Evolutionary conservation across 2,797 vertebrate species (phyloP).

Genomic region (Ptychobarbus kaznakovi): DNA sequence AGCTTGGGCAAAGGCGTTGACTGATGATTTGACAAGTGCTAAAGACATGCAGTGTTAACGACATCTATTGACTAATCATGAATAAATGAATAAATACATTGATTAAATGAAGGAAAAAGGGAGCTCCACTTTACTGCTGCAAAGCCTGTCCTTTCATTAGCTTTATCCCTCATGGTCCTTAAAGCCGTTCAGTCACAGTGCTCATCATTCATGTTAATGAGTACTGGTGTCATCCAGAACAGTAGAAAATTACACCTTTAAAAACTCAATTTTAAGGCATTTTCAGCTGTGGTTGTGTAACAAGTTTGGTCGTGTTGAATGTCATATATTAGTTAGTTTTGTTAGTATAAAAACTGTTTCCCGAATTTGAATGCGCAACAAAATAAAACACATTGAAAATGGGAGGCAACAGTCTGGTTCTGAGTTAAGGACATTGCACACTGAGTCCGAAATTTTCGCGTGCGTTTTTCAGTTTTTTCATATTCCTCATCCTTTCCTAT

Average conservation of each 20-base stretch:
- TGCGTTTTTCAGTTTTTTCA: no score
- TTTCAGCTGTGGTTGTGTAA: neutral
- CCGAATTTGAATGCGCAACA: neutral
- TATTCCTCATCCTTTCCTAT: no score
- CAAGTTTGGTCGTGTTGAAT: neutral
- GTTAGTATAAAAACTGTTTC: neutral
- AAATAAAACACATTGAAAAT: neutral
- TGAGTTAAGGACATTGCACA: neutral
- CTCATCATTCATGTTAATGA: slow-evolving; percentile 19
- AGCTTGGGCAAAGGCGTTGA: neutral
- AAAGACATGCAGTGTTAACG: slow-evolving; percentile 5
- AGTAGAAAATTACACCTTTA: neutral
- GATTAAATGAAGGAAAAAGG: neutral
- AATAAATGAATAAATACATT: slow-evolving; percentile 17
- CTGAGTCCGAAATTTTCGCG: no score
- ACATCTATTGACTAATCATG: slow-evolving; percentile 26
- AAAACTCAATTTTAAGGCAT: neutral
- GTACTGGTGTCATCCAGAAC: neutral
- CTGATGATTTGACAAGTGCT: slow-evolving; percentile 28
- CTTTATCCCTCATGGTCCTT: neutral
- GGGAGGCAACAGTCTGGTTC: neutral
- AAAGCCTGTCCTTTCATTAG: slow-evolving; percentile 10
- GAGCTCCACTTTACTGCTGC: neutral
- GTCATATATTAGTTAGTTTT: neutral
- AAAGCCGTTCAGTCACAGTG: neutral